Conservation (phyloP, 2,888 invertebrate genomes). For the Drosophila seclusa region DNA sequence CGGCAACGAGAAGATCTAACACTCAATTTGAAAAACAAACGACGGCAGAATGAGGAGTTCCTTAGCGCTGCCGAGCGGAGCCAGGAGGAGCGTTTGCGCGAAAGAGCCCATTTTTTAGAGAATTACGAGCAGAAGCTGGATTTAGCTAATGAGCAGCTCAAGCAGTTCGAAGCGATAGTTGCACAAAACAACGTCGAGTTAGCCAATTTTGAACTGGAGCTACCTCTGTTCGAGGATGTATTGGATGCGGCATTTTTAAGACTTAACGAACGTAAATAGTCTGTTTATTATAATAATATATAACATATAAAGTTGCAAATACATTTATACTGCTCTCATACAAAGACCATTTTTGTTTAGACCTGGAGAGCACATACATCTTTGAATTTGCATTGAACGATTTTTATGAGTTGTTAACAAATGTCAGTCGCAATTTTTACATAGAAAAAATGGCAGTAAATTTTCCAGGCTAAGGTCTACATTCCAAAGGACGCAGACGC, state of each 20-base stretch:
- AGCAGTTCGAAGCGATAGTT: conserved; percentile 8
- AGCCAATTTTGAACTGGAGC: conserved; percentile 1
- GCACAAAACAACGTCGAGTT: conserved; percentile 10
- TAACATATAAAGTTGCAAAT: neutral
- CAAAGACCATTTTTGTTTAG: neutral
- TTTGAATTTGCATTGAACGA: neutral
- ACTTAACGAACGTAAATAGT: neutral
- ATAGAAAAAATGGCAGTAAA: neutral
- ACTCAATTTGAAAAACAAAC: conserved; percentile 14
- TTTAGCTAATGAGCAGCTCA: conserved; percentile 29
- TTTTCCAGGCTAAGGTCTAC: neutral
- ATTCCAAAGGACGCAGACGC: neutral
- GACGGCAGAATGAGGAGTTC: conserved; percentile 44
- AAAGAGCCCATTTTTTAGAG: conserved; percentile 9
- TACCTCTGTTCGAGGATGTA: conserved; percentile 18
- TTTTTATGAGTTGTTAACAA: neutral
- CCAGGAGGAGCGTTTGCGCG: conserved; percentile 35
- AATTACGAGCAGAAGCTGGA: conserved; percentile 18
- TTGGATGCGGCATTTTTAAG: conserved; percentile 3
- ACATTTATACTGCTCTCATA: neutral
- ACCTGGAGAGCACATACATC: neutral
- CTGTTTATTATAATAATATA: no score
- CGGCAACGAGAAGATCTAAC: conserved; percentile 11
- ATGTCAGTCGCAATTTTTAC: neutral
- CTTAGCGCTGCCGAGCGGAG: conserved; percentile 56